A percentile compares a stretch with the other conserved stretches of the same genome.
phyloP scores from a whole-genome alignment of 2,797 vertebrate species.

The Sebastiscus albofasciatus region DNA sequence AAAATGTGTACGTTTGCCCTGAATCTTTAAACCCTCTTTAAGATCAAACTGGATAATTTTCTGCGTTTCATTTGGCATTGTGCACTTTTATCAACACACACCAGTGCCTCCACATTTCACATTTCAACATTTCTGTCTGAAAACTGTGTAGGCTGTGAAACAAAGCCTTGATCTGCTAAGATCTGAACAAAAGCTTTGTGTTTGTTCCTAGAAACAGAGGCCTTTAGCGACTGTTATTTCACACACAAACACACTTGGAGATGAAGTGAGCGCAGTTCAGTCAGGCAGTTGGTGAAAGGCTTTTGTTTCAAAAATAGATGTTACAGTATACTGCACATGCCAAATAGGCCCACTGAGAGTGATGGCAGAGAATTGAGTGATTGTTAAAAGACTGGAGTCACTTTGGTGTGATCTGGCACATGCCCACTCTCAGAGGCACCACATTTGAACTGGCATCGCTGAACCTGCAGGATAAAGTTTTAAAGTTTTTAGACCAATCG shows the following conservation, averaged over 20 bases:
- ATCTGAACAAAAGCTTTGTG: constrained; percentile 66
- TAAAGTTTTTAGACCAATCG: neutral
- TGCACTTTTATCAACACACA: constrained; percentile 39
- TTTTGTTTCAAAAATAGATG: constrained; percentile 76
- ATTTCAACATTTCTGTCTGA: constrained; percentile 37
- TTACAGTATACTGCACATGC: constrained; percentile 43
- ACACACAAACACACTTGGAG: constrained; percentile 41
- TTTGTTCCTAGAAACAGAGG: constrained; percentile 45
- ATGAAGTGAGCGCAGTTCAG: constrained; percentile 62
- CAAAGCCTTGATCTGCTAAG: constrained; percentile 57
- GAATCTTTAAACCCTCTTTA: constrained; percentile 9
- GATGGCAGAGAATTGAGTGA: constrained; percentile 46
- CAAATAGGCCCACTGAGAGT: constrained; percentile 61
- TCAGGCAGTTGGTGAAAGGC: constrained; percentile 60
- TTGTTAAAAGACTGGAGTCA: constrained; percentile 52
- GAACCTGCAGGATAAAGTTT: neutral
- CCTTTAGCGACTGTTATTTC: constrained; percentile 53
- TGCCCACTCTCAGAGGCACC: constrained; percentile 10
- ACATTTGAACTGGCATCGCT: constrained; percentile 1
- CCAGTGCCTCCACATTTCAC: constrained; percentile 43
- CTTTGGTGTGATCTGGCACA: constrained; percentile 40
- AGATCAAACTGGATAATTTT: constrained; percentile 44
- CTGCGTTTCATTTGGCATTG: constrained; percentile 30
- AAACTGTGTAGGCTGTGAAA: constrained; percentile 54
- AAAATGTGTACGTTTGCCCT: constrained; percentile 19